Evolutionary conservation across 2,797 vertebrate species (phyloP), one percentile per base, ranked within the genome.

Genomic region (Rhadinocentrus ornatus): DNA sequence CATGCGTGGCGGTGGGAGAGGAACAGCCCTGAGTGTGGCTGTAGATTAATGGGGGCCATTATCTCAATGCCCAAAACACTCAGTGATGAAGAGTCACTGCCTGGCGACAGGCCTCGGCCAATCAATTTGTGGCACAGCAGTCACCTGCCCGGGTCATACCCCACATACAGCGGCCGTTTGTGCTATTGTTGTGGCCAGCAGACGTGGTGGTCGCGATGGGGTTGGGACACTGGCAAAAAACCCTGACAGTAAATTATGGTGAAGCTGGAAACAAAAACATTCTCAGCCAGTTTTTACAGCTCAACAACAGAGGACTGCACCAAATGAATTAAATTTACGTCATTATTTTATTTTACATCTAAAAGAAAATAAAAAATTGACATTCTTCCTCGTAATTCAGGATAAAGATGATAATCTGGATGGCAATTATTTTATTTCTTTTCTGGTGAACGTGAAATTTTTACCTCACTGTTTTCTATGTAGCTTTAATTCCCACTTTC

Each of bases 11-110:
- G 37, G 69, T 53, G 64, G 59, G 52, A 58, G 76, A 3, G 73
- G 69, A 80, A 75, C 81, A 75, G 81, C 78, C 82, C 84, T 83
- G 82, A 83, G 84, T 78, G 80, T 80, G 86, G 75, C 87, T 85
- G 84, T 78, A 96, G 96, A 97, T 95, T 93, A 95, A 97, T 96
- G 94, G 91, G 85, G 88, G 84, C 91, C 94, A 96, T 97, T 96
- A 96, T 92, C 87, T 85, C 89, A 91, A 93, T 94, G 91, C 93
- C 94, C 90, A 93, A 91, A 94, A 94, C 95, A 81, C 86, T 91
- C 85, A 85, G 86, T 90, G 92, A 92, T 87, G 90, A 87, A 92
- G 92, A 91, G 91, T 87, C 87, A 87, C 85, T 91, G 92, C 90
- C 92, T 86, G 82, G 83, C 84, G 84, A 86, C 77, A 67, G 81